Conservation (phyloP, 2,888 invertebrate genomes). For the Lathronympha strigana region DNA sequence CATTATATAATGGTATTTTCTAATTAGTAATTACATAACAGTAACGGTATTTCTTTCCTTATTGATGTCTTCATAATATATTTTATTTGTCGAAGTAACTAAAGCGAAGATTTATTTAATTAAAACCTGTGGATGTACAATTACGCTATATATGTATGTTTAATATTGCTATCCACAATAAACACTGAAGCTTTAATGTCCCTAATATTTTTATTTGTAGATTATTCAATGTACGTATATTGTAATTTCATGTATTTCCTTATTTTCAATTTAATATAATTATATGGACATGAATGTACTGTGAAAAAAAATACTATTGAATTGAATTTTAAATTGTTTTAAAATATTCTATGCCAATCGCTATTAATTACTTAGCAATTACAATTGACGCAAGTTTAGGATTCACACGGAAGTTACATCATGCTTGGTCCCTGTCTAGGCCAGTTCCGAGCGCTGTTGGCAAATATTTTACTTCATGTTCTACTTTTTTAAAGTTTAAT, state of each 20-base stretch:
- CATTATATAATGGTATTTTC: conserved; percentile 5
- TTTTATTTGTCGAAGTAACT: background rate
- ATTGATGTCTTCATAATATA: background rate
- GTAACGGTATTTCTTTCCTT: background rate
- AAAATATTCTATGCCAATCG: background rate
- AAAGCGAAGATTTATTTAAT: too few species aligned
- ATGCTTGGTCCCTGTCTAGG: conserved; percentile 18
- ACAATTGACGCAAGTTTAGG: conserved; percentile 12
- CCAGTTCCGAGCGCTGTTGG: background rate
- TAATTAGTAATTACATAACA: conserved; percentile 15
- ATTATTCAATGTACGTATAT: too few species aligned
- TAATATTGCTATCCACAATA: too few species aligned
- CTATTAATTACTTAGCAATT: conserved; percentile 5
- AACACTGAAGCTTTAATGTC: too few species aligned
- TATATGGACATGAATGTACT: too few species aligned
- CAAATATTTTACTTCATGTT: conserved; percentile 13
- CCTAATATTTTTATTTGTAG: too few species aligned
- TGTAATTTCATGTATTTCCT: too few species aligned
- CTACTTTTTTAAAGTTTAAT: conserved; percentile 21
- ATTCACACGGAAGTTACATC: conserved; percentile 33
- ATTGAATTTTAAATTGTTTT: too few species aligned
- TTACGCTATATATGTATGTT: too few species aligned
- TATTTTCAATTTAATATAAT: too few species aligned
- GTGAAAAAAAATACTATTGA: too few species aligned
- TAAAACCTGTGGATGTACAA: too few species aligned